Evolutionary conservation across 2,113 vertebrate genomes (phyloP).

Genomic region (Ellobius talpinus): DNA sequence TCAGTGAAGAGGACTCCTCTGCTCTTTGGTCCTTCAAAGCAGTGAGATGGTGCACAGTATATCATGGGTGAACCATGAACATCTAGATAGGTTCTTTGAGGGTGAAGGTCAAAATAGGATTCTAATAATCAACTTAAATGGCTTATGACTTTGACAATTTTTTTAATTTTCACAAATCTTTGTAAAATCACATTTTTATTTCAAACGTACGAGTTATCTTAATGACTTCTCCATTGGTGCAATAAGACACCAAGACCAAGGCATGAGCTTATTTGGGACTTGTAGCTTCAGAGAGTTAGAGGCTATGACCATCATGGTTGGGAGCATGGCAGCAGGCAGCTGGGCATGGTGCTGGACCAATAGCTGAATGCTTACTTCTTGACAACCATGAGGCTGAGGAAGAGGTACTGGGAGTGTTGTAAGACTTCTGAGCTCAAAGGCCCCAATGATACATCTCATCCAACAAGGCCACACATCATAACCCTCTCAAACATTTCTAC

Average conservation of each 20-base stretch:
- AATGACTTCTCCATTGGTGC: background rate
- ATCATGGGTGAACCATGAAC: background rate
- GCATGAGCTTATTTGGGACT: background rate
- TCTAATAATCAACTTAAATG: background rate
- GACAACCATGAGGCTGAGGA: background rate
- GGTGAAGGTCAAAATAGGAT: background rate
- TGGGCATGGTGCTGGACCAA: background rate
- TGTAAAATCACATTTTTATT: background rate
- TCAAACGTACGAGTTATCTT: background rate
- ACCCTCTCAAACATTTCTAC: background rate
- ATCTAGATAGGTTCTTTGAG: background rate
- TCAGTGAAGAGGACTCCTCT: fast-evolving
- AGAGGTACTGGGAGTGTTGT: background rate
- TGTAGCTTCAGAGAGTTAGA: background rate
- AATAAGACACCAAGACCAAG: background rate
- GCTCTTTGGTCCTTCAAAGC: fast-evolving
- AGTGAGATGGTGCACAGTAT: background rate
- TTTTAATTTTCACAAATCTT: background rate
- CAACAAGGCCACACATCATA: background rate
- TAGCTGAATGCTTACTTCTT: background rate
- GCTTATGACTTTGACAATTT: background rate
- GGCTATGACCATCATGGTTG: background rate
- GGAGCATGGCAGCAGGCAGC: background rate
- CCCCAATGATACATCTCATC: background rate
- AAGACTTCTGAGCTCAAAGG: background rate